Evolutionary conservation across 2,113 vertebrate species (phyloP), one percentile per base, ranked within the genome.

Genomic region (Vidua macroura): DNA sequence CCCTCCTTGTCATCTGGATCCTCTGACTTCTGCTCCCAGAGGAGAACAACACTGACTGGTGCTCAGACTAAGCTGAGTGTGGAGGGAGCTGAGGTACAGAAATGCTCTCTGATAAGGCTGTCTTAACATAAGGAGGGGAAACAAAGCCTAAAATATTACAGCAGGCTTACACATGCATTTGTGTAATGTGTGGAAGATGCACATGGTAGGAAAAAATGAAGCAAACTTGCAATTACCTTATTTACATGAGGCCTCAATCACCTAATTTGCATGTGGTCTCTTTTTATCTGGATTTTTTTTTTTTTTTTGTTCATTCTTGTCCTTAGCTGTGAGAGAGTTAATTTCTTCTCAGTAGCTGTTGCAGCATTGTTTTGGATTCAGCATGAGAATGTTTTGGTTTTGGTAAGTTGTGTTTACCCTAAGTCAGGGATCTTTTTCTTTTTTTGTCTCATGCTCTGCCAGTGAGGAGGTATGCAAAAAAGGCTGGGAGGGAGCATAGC

Each of bases 11-110:
- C 92, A 96, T 83, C 73, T 84, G 90, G 90, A 93, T 95, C 81
- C 55, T 86, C 37, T 73, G 81, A 91, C 92, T 96, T 95, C 86
- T 83, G 62, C 55, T 96, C 95, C 92, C 88, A 91, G 69, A 90
- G 86, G 88, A 75, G 73, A 87, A 91, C 69, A 64, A 30, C 2
- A 14, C 73, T 24, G 55, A 93, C 37, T 39, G 22, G 44, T 72
- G 68, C 56, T 86, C 70, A 92, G 55, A 59, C 67, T 78, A 27
- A 55, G 53, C 35, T 52, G 14, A 15, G 20, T 23, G 43, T 37
- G 66, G 14, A 90, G 70, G 77, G 33, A 72, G 27, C 27, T 37
- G n/a, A 94, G 31, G 46, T 60, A 69, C 46, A 93, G 86, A 95
- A 84, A 4, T 55, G 20, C 53, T 41, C 79, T 62, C 58, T 86